Evolutionary conservation across 2,113 vertebrate genomes (phyloP).

Genomic region (Carassius gibelio): DNA sequence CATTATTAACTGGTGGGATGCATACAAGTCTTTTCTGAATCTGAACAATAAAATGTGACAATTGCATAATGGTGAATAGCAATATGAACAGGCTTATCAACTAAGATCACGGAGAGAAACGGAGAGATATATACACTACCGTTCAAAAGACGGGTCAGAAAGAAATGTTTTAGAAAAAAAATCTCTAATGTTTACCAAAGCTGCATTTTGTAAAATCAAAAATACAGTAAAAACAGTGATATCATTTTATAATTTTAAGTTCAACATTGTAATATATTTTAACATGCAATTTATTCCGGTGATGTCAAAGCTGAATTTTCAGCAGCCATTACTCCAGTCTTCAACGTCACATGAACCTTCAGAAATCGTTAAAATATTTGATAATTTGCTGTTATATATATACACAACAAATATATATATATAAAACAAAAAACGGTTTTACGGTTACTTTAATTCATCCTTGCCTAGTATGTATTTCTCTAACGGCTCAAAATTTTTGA

Average conservation of each 20-base stretch:
- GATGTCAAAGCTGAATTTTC: too few species aligned
- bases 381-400: too few species aligned
- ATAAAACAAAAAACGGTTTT: too few species aligned
- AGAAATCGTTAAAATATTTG: too few species aligned
- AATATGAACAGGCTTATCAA: background rate
- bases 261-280: too few species aligned
- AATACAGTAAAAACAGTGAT: background rate
- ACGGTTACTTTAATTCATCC: too few species aligned
- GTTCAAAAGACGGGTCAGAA: background rate
- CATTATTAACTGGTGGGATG: background rate
- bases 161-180: background rate
- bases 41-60: background rate
- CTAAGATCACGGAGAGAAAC: background rate
- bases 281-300: too few species aligned
- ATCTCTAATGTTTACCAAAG: background rate
- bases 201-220: background rate
- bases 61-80: background rate
- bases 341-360: too few species aligned
- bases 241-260: background rate
- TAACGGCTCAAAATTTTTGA: too few species aligned
- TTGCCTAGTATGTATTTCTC: too few species aligned
- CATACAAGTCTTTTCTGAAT: background rate
- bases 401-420: too few species aligned
- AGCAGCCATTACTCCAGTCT: too few species aligned
- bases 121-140: background rate